phyloP scores from a whole-genome alignment of 2,797 vertebrate species.

The Crenuchus spilurus region DNA sequence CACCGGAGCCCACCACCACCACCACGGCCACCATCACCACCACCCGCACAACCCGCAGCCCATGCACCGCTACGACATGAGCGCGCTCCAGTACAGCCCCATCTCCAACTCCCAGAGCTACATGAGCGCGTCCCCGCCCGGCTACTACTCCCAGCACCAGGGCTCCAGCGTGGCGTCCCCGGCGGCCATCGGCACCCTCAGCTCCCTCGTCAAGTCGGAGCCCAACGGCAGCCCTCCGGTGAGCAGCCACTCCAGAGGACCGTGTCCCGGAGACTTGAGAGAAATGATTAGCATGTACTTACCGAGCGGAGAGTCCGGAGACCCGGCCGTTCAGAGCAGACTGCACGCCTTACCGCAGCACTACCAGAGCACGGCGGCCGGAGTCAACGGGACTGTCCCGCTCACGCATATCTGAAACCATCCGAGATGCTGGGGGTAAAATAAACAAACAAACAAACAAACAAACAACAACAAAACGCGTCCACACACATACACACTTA shows the following conservation, averaged over 20 bases:
- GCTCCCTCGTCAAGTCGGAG: slow-evolving; percentile 92
- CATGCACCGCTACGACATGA: slow-evolving; percentile 92
- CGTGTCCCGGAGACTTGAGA: slow-evolving; percentile 93
- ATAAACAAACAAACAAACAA: slow-evolving; percentile 47
- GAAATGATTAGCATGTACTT: slow-evolving; percentile 98
- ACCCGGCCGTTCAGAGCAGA: slow-evolving; percentile 85
- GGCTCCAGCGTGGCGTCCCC: slow-evolving; percentile 83
- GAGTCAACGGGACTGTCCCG: slow-evolving; percentile 92
- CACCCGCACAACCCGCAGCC: slow-evolving; percentile 90
- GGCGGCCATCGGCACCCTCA: slow-evolving; percentile 84
- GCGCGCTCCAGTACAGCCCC: slow-evolving; percentile 90
- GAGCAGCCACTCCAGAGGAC: slow-evolving; percentile 81
- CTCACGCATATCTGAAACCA: slow-evolving; percentile 81
- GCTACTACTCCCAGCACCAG: slow-evolving; percentile 86
- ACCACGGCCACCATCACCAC: slow-evolving; percentile 79
- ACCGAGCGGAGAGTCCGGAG: slow-evolving; percentile 85
- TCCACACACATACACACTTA: neutral
- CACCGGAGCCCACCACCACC: slow-evolving; percentile 80
- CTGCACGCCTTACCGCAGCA: slow-evolving; percentile 94
- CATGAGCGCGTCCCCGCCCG: slow-evolving; percentile 92
- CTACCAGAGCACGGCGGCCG: slow-evolving; percentile 88
- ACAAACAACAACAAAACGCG: neutral
- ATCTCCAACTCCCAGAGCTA: slow-evolving; percentile 94
- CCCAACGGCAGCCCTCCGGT: slow-evolving; percentile 91
- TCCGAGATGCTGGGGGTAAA: slow-evolving; percentile 49